Percentiles rank a stretch among this genome's conserved stretches.
Conservation (phyloP, 2,797 vertebrate genomes). For the Aphelocoma californica region DNA sequence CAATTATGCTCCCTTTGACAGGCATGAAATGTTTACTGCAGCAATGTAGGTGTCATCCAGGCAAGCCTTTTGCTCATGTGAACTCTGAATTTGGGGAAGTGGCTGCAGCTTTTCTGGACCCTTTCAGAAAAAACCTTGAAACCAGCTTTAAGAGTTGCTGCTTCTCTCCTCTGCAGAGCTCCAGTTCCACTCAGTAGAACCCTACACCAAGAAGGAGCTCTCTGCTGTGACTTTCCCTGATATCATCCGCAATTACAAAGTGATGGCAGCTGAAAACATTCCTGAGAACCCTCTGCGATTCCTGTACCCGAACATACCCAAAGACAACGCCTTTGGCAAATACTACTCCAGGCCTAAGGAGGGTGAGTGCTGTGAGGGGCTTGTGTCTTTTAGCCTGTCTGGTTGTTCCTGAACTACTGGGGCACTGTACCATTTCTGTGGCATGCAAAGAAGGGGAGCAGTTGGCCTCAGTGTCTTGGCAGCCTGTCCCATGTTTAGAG, state of each 20-base stretch:
- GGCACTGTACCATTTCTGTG: neutral
- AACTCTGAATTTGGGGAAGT: neutral
- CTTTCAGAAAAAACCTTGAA: neutral
- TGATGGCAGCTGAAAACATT: conserved; percentile 96
- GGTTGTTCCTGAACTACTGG: neutral
- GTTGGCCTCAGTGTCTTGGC: neutral
- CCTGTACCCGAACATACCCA: conserved; percentile 87
- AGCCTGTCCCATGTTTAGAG: neutral
- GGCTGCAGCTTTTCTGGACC: neutral
- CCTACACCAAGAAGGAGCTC: conserved; percentile 95
- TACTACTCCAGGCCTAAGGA: conserved; percentile 93
- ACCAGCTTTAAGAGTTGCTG: neutral
- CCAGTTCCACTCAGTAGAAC: conserved; percentile 91
- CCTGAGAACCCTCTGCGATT: conserved; percentile 94
- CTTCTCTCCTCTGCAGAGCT: conserved; percentile 71
- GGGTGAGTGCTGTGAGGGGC: conserved; percentile 72
- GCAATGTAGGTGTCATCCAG: neutral
- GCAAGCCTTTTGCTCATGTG: neutral
- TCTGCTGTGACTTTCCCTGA: conserved; percentile 91
- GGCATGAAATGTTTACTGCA: neutral
- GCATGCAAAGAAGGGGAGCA: neutral
- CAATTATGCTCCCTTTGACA: neutral
- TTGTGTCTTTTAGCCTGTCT: accelerated
- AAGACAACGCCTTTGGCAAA: conserved; percentile 93
- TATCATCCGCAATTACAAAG: conserved; percentile 96